phyloP scores from a whole-genome alignment of 1,140 invertebrate genomes.

The Samia ricini region DNA sequence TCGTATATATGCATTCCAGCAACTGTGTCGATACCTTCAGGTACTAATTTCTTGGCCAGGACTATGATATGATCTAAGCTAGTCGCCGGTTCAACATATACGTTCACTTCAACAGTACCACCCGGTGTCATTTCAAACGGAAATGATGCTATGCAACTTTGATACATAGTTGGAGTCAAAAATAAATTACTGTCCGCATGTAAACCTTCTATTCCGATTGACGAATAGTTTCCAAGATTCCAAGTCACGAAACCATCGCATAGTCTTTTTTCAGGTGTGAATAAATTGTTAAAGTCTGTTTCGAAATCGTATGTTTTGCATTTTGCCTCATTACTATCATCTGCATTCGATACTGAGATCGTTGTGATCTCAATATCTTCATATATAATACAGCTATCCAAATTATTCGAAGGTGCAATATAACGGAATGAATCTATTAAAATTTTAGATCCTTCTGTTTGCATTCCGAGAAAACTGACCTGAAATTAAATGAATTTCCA shows the following conservation, averaged over 20 bases:
- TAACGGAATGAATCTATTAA: constrained; percentile 44
- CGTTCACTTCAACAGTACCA: constrained; percentile 29
- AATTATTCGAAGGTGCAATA: constrained; percentile 22
- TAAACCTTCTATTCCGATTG: constrained; percentile 14
- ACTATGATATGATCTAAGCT: constrained; percentile 25
- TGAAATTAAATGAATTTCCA: constrained; percentile 22
- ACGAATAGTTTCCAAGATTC: constrained; percentile 23
- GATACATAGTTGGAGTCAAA: constrained; percentile 17
- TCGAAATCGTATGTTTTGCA: constrained; percentile 19
- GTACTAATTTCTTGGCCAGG: constrained; percentile 24
- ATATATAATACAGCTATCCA: constrained; percentile 35
- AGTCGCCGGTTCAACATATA: constrained; percentile 23
- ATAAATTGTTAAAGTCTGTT: constrained; percentile 16
- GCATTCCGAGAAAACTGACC: constrained; percentile 32
- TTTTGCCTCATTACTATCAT: background rate
- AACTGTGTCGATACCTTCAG: constrained; percentile 14
- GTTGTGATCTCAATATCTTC: constrained; percentile 13
- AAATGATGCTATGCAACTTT: constrained; percentile 34
- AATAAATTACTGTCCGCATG: constrained; percentile 20
- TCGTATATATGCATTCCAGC: constrained; percentile 19
- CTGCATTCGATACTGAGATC: background rate
- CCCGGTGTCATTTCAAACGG: constrained; percentile 22
- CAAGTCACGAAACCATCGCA: constrained; percentile 25
- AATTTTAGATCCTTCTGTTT: constrained; percentile 23
- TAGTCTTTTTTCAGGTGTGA: constrained; percentile 12